Conservation (phyloP, 2,888 invertebrate species). For the Drosophila monieri region DNA sequence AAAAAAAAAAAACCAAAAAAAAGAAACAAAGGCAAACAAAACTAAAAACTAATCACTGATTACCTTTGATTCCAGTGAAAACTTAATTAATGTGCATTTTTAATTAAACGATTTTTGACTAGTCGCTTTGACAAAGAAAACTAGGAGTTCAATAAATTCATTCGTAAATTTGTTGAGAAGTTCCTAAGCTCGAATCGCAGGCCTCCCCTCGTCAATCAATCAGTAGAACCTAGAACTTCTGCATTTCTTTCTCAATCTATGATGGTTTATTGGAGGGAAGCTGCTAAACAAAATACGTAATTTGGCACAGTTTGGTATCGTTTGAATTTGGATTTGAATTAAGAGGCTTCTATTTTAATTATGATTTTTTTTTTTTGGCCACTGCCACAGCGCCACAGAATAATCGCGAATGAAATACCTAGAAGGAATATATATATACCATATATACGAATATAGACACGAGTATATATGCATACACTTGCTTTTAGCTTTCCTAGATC, state of each 20-base stretch:
- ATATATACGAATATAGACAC: constrained; percentile 44
- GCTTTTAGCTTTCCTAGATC: constrained; percentile 77
- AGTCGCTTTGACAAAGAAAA: constrained; percentile 9
- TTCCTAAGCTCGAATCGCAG: constrained; percentile 64
- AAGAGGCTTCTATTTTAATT: constrained; percentile 14
- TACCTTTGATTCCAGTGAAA: constrained; percentile 12
- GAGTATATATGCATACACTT: constrained; percentile 61
- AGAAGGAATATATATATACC: constrained; percentile 47
- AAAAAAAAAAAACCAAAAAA: constrained; percentile 27
- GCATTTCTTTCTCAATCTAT: constrained; percentile 9
- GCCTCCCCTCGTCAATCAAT: constrained; percentile 7
- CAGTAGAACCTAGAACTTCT: constrained; percentile 27
- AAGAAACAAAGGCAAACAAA: constrained; percentile 41
- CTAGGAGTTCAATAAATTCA: constrained; percentile 19
- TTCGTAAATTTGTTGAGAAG: constrained; percentile 61
- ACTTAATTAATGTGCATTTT: constrained; percentile 36
- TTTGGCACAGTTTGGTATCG: constrained; percentile 16
- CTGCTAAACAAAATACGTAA: constrained; percentile 31
- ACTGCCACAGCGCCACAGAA: constrained; percentile 41
- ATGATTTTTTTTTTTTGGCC: constrained; percentile 6
- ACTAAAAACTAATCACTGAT: constrained; percentile 34
- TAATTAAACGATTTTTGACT: constrained; percentile 31
- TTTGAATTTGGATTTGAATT: constrained; percentile 29
- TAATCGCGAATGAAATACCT: constrained; percentile 58
- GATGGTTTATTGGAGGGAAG: constrained; percentile 8